Evolutionary conservation across 2,888 invertebrate species (phyloP), one percentile per base, ranked within the genome.

Genomic region (Pilophorus perplexus): DNA sequence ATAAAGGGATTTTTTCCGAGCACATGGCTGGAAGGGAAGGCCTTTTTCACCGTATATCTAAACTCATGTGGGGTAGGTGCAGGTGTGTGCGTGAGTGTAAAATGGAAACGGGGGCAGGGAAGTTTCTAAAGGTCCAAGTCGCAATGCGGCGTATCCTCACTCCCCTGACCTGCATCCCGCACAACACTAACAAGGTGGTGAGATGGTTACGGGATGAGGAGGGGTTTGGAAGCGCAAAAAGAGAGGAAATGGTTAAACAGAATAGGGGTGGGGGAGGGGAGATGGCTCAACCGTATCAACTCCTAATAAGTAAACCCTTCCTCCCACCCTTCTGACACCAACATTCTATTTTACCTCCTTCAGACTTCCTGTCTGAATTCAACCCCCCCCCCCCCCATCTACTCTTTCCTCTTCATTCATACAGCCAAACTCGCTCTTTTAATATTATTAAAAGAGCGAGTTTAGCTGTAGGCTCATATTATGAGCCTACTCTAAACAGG

Each of bases 151-250:
- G 55, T 8, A 55, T 38, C 55, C 55, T 52, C 23, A 22, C 23
- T 28, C 52, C 52, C 28, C 48, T 55, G 22, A 38, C 55, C 55
- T 55, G 55, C 55, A 55, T 22, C 33, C 50, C 38, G 38, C 55
- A 55, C 55, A 55, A 55, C 55, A 55, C 55, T 55, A 55, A 55
- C 55, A 55, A 55, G 55, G 38, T 12, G 55, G 37, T 38, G 55
- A 25, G 52, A 52, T 52, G 27, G 28, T 18, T 52, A 25, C 10
- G 28, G 28, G 52, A 52, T 14, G 55, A n/a, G 20, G n/a, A 38
- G 16, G 52, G 50, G 48, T 22, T 10, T 20, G 22, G 20, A 14
- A 14, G 50, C 5, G 25, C 14, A 5, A 6, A 33, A 54, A 14
- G 54, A 27, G 54, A 27, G 52, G 5, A 16, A 28, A 3, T 22